Base-by-base conservation (phyloP, 2,797 vertebrate genomes). In the Macrochelys suwanniensis region DNA sequence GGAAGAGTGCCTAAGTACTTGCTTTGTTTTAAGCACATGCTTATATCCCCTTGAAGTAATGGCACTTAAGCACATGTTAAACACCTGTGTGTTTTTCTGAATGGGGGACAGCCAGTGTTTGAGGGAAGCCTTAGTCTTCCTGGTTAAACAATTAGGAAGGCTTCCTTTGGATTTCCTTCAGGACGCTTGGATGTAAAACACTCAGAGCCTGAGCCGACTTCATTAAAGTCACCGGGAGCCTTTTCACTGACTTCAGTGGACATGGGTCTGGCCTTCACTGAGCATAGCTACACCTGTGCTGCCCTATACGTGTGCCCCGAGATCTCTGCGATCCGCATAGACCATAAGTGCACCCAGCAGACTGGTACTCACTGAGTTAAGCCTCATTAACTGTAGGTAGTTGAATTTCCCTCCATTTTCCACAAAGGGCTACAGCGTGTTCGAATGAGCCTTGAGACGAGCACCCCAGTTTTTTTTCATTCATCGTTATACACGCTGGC, bases 291-390 rank as follows among this genome's bases (percentile, higher is more conserved):
- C 2, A 0, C 6, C 25, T n/a, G 16, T n/a, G 8, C 33, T n/a
- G 61, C 4, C 61, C 33, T n/a, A n/a, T 33, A 33, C 8, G 59
- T n/a, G 0, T 4, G 26, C 53, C 42, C 56, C 16, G 3, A 19
- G 6, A 23, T 42, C 3, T 5, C 47, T 31, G 8, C 68, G 21
- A 47, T 2, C 56, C 11, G 16, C 0, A 7, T 56, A 9, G 16
- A 2, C 51, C 57, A 33, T 0, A 0, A 56, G 53, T 3, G 0
- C 0, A 7, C 42, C 68, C 23, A 1, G 54, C 51, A 1, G 2
- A 16, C 28, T 42, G 47, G 9, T 33, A 4, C 2, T 10, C 56
- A 3, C 5, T 7, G 16, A 77, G 23, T 49, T 15, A 33, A 1
- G 2, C 74, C 49, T 49, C n/a, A 16, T 0, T 0, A 53, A 74